Base-by-base conservation (phyloP, 2,113 vertebrate species). In the Sturnus vulgaris region DNA sequence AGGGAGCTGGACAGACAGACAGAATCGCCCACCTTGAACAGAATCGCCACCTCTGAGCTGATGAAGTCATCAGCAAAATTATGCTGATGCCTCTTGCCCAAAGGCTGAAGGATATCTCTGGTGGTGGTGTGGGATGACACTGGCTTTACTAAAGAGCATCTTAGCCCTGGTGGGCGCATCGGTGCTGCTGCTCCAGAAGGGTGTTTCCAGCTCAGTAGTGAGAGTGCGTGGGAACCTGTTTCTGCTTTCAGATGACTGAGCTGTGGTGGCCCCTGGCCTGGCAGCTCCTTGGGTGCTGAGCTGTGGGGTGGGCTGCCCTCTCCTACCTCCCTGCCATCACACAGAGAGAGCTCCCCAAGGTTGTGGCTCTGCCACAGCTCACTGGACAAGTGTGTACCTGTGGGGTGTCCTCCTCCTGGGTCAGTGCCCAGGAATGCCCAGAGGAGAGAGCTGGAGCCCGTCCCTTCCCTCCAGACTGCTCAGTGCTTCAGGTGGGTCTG, bases 151-250 rank as follows among this genome's bases (percentile, higher is more conserved):
- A 7, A 49, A 31, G 42, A 81, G 37, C 68, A 25, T 86, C 69
- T 69, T 72, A 47, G 33, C 72, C 56, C 30, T 11, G 1, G 49
- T 31, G 30, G 76, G 60, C 0, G 0, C 76, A 44, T 47, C 0
- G 0, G 42, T n/a, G 63, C 42, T 60, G 73, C 64, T 3, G 4
- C 47, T 30, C 23, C 1, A 1, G 44, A 33, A 0, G 2, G 31
- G 44, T 37, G 12, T 77, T 80, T 50, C 64, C 56, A 82, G 65
- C 33, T 27, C 1, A 3, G 72, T 42, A 50, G 52, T 9, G 27
- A 59, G 52, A 87, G 66, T 23, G 3, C 0, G 0, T 5, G 5
- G 69, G 40, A 71, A 30, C 6, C 1, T 22, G 39, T 22, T 7
- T 22, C 61, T 56, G 46, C 61, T 71, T 6, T 2, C 56, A 39